Evolutionary conservation across 2,113 vertebrate genomes (phyloP), one percentile per base, ranked within the genome.

Genomic region (Phyllopteryx taeniolatus): DNA sequence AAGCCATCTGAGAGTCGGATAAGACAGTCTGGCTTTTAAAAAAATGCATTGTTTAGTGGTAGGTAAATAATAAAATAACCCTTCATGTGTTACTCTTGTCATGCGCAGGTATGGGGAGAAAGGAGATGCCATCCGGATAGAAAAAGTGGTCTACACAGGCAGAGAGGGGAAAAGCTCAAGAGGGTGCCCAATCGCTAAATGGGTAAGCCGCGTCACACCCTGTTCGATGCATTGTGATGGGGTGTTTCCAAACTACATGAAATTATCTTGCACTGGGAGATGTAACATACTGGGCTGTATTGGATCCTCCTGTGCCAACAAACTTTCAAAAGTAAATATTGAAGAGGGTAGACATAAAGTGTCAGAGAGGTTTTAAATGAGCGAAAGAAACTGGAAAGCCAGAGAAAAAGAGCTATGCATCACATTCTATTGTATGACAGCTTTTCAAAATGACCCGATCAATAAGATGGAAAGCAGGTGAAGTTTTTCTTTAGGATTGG

Each of bases 131-230:
- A 81, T 99, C 83, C 93, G 98, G 62, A 96, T 99, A 0, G 98
- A 99, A 87, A 99, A 96, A 92, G 97, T 98, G 84, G 87, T 97
- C 80, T 99, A 95, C 90, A 99, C 98, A 0, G 98, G 97, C 59
- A 95, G 92, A 86, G 97, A 99, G 73, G 98, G 98, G 19, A 99
- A 99, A 91, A 99, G 98, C 90, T 97, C 98, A 15, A 94, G 94
- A 8, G 98, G 98, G 84, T 99, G 98, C 84, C 98, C 98, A 67
- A 99, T 99, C 11, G 98, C 98, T 49, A 99, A 99, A 89, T 99
- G 98, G 98, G 98, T 99, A 90, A 94, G 96, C 17, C 14, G 11
- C 57, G 22, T 35, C 15, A 61, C 31, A 61, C 14, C 13, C 31
- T 61, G 20, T 61, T 61, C 2, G 31, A 35, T 14, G 33, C 14